Evolutionary conservation across 1,140 invertebrate genomes (phyloP), one percentile per base, ranked within the genome.

Genomic region (Rhopalosiphum padi): DNA sequence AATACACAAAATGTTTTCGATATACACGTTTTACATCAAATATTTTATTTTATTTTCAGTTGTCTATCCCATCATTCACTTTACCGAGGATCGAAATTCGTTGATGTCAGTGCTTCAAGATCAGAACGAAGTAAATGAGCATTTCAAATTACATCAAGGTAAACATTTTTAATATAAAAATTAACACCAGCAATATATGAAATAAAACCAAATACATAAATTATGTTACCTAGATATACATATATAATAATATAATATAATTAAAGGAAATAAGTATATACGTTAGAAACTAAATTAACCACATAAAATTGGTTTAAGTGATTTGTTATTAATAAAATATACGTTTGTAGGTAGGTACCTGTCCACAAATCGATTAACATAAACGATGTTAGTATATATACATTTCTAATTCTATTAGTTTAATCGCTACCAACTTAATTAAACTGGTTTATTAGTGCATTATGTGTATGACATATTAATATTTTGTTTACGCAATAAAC

Each of bases 61-160:
- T 22, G 91, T 93, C 0, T 93, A 93, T 55, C 91, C 91, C 18
- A 85, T 93, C 46, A 37, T 93, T 93, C 82, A 93, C 43, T 93
- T 93, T 30, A 93, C 91, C 23, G 48, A 93, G 35, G 91, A 93
- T 41, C 82, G 77, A 30, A 83, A 55, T 55, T 43, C 25, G 21
- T 55, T 93, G 23, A 86, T 86, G 77, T 86, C 91, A 1, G 82
- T 93, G 37, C 18, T 93, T 41, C 91, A 93, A 86, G 91, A 93
- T 53, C 91, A 93, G 22, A 85, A 93, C 53, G 82, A 93, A 53
- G 1, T 93, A 41, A 83, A 55, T 8, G 91, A 93, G 43, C 48
- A 93, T 43, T 93, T 93, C 25, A 51, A 93, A 55, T 51, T 93
- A 37, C 68, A 93, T 30, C 91, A 93, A 93, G 91, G 91, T 91